A percentile compares a stretch with the other conserved stretches of the same genome.
Evolutionary conservation across 2,113 vertebrate genomes (phyloP).

Genomic region (Lucifuga dentata): DNA sequence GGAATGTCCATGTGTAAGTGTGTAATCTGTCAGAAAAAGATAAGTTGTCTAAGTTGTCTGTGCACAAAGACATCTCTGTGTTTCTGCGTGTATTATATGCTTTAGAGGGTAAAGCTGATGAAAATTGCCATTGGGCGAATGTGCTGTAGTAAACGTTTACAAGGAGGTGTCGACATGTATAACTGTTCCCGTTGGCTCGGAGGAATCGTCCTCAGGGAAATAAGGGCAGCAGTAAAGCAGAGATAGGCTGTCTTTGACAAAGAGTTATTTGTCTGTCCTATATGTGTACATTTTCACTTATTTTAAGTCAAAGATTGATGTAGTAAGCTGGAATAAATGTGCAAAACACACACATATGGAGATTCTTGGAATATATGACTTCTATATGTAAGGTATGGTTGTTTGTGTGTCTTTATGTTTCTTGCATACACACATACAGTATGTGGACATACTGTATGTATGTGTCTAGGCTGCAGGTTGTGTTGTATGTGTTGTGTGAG

Average conservation of each 20-base stretch:
- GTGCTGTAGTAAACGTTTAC: constrained; percentile 56
- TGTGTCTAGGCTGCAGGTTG: constrained; percentile 11
- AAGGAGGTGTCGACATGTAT: constrained; percentile 68
- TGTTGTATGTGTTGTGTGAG: constrained; percentile 32
- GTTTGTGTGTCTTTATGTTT: background rate
- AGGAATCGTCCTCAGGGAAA: constrained; percentile 76
- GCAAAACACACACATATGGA: constrained; percentile 3
- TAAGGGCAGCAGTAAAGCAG: constrained; percentile 57
- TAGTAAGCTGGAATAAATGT: constrained; percentile 7
- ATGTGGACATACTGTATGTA: constrained; percentile 27
- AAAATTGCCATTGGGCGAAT: constrained; percentile 47
- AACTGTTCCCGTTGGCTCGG: constrained; percentile 70
- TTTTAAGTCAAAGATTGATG: constrained; percentile 32
- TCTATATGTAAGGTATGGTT: too few relatives aligned
- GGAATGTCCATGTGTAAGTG: constrained; percentile 18
- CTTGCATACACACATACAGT: too few relatives aligned
- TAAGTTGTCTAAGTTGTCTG: too few relatives aligned
- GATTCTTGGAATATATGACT: too few relatives aligned
- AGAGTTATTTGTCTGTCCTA: constrained; percentile 47
- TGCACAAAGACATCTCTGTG: background rate
- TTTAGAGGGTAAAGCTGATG: constrained; percentile 42
- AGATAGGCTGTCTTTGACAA: constrained; percentile 47
- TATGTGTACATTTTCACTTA: constrained; percentile 31
- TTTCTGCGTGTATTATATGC: constrained; percentile 32
- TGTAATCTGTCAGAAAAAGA: constrained; percentile 37